Percentiles rank a stretch among this genome's conserved stretches.
These are phyloP conservation scores for Caenorhabditis angaria DNA, from an alignment of 2,888 invertebrate genomes.

Conservation along the genomic window DNA sequence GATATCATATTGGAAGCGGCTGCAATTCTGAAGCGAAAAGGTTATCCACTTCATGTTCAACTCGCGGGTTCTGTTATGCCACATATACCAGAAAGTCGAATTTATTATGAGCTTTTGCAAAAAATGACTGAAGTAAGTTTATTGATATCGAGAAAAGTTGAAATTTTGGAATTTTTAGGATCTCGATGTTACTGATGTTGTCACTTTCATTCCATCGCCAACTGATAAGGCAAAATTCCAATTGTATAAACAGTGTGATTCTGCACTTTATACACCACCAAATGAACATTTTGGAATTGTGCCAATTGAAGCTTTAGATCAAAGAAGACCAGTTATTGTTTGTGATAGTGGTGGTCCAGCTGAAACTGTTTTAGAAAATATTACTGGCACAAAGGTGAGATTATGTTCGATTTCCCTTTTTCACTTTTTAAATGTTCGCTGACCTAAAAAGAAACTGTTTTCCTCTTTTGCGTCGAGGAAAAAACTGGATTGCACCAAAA, in stretches of 20 bases:
- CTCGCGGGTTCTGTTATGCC: constrained; percentile 74
- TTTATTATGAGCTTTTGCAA: constrained; percentile 73
- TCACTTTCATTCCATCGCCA: constrained; percentile 74
- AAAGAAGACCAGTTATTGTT: constrained; percentile 90
- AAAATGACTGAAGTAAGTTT: constrained; percentile 66
- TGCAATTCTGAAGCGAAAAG: constrained; percentile 62
- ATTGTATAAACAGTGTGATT: constrained; percentile 73
- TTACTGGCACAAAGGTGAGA: constrained; percentile 73
- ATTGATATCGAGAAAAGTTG: background rate
- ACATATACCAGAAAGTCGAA: constrained; percentile 74
- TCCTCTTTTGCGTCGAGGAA: too few species aligned
- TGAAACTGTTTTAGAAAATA: constrained; percentile 81
- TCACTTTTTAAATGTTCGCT: background rate
- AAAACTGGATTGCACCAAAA: constrained; percentile 4
- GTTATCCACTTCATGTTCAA: constrained; percentile 58
- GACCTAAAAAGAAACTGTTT: too few species aligned
- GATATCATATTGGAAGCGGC: constrained; percentile 71
- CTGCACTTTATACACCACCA: constrained; percentile 87
- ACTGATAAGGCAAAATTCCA: constrained; percentile 73
- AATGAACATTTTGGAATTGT: constrained; percentile 99
- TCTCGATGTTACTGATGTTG: constrained; percentile 69
- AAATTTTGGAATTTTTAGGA: constrained; percentile 39
- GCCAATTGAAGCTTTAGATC: constrained; percentile 96
- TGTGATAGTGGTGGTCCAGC: constrained; percentile 93
- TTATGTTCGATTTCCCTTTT: constrained; percentile 41